Base-by-base conservation (phyloP, 2,113 vertebrate species). In the Labeo catla region DNA sequence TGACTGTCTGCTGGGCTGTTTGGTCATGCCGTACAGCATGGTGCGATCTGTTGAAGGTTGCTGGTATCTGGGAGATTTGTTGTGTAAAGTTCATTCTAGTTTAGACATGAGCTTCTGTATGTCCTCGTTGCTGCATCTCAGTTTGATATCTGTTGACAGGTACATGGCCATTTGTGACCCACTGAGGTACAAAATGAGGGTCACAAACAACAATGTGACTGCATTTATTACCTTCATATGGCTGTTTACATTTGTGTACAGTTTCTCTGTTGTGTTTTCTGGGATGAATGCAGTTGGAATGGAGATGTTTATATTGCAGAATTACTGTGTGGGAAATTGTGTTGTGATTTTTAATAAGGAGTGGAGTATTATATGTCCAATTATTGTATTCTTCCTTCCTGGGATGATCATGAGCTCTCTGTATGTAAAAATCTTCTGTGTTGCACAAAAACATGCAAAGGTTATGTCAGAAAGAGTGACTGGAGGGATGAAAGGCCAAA, bases 1-100 rank as follows among this genome's bases (percentile, higher is more conserved):
- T 34, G 91, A 92, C 65, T 88, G 88, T 47, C 45, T 90, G 52
- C 57, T 92, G 77, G 91, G 91, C 12, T 73, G 80, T 43, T 54
- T 96, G 47, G 86, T 96, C 83, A 96, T 97, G 96, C 95, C 96
- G 34, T 96, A 92, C 36, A 96, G 84, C 36, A 87, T 88, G 83
- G 76, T 89, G 19, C 23, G 81, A 54, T 89, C 85, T 65, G 86
- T 91, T 66, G 83, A 89, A 39, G 85, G 88, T n/a, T 91, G 91
- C 83, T 91, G 91, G 91, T 90, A 86, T 63, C 23, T 90, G 54
- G 89, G 91, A 49, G 83, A 88, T 9, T 4, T 88, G 16, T 73
- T 89, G 36, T 91, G 89, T 83, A 83, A 85, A 80, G 76, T 90
- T 2, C 87, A 89, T 84, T 79, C 82, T 6, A 85, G 83, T 83